A percentile compares a stretch with the other conserved stretches of the same genome.
Conservation (phyloP, 2,888 invertebrate genomes). For the Leptinotarsa tumamoca region DNA sequence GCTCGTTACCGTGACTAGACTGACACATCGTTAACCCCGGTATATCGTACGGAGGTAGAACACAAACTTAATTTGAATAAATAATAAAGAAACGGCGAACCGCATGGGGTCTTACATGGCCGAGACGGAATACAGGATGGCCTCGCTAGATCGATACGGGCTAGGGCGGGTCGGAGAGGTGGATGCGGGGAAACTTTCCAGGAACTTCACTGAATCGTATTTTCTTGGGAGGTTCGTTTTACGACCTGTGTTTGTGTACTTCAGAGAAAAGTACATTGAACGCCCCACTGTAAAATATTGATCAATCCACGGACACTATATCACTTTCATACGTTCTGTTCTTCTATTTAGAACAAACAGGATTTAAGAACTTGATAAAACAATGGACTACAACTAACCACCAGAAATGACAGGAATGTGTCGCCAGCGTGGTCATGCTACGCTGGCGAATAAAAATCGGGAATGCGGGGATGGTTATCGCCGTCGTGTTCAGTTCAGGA, state of each 20-base stretch:
- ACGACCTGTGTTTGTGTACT: not conserved
- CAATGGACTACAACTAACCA: too few relatives aligned
- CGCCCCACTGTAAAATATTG: too few relatives aligned
- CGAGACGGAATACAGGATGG: slow-evolving; percentile 14
- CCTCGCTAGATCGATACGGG: slow-evolving; percentile 5
- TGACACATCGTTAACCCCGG: slow-evolving; percentile 14
- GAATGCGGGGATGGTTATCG: too few relatives aligned
- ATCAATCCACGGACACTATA: too few relatives aligned
- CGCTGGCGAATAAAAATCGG: too few relatives aligned
- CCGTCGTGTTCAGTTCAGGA: too few relatives aligned
- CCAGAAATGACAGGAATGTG: too few relatives aligned
- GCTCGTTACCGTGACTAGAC: slow-evolving; percentile 2
- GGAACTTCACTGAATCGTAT: not conserved
- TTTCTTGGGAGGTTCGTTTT: not conserved
- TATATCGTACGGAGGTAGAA: slow-evolving; percentile 4
- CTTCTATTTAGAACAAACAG: too few relatives aligned
- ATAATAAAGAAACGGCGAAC: slow-evolving; percentile 7
- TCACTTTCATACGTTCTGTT: too few relatives aligned
- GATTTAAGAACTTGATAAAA: too few relatives aligned
- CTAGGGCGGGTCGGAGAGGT: not conserved
- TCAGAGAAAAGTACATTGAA: too few relatives aligned
- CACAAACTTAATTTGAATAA: slow-evolving; percentile 10
- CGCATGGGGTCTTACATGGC: slow-evolving; percentile 10
- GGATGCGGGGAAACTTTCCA: not conserved
- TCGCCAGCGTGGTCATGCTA: too few relatives aligned